phyloP scores from a whole-genome alignment of 2,888 invertebrate species.

The Dilophus febrilis region DNA sequence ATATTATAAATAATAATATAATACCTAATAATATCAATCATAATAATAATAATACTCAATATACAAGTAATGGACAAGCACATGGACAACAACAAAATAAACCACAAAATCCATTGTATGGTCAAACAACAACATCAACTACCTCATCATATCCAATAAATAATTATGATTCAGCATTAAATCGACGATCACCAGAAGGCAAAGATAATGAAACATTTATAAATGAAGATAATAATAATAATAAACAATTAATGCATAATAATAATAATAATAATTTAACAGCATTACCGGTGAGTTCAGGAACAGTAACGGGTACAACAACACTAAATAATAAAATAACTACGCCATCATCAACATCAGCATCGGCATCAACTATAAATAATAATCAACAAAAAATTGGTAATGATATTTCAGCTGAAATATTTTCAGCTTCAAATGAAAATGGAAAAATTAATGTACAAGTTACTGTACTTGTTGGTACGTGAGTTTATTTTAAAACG shows the following conservation, averaged over 20 bases:
- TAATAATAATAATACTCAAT: background rate
- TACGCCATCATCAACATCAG: background rate
- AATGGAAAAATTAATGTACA: constrained; percentile 81
- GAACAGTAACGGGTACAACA: constrained; percentile 29
- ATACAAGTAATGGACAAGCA: constrained; percentile 6
- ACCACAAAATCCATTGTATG: constrained; percentile 10
- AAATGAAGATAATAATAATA: constrained; percentile 41
- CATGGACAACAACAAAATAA: constrained; percentile 3
- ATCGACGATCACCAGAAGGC: constrained; percentile 51
- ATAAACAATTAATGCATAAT: constrained; percentile 30
- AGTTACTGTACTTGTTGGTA: constrained; percentile 69
- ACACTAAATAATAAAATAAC: background rate
- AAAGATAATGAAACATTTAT: constrained; percentile 58
- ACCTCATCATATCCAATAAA: background rate
- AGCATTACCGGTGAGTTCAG: constrained; percentile 25
- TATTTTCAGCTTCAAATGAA: constrained; percentile 36
- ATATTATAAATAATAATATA: background rate
- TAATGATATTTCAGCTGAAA: constrained; percentile 14
- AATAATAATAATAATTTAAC: background rate
- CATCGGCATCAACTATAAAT: no score
- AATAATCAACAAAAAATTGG: constrained; percentile 26
- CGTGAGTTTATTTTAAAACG: constrained; percentile 18
- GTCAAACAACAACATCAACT: constrained; percentile 7
- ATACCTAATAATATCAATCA: background rate
- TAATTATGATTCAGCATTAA: background rate